These are phyloP conservation scores for Carassius carassius DNA, from an alignment of 2,113 vertebrate species.

Conservation along the genomic window DNA sequence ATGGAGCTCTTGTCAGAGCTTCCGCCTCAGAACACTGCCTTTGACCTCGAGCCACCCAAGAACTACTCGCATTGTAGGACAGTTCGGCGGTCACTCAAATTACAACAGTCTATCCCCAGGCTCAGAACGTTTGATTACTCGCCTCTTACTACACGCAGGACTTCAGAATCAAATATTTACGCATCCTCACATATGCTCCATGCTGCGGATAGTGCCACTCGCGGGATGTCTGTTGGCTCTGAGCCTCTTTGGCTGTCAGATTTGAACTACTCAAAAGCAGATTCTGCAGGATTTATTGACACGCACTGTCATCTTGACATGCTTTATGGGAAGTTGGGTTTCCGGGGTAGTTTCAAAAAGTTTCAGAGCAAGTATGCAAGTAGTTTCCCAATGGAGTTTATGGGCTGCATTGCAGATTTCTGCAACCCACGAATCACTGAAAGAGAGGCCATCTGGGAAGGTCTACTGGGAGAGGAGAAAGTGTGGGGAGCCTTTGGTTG, in stretches of 20 bases:
- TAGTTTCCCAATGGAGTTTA: slow-evolving; percentile 81
- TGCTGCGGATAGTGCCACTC: not conserved
- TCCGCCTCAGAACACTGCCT: not conserved
- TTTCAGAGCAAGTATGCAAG: slow-evolving; percentile 72
- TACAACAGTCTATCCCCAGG: slow-evolving; percentile 38
- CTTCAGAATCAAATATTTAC: slow-evolving; percentile 48
- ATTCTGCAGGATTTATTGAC: slow-evolving; percentile 80
- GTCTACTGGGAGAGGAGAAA: slow-evolving; percentile 81
- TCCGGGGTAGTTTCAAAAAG: slow-evolving; percentile 75
- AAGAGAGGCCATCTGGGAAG: slow-evolving; percentile 79
- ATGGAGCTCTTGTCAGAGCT: slow-evolving; percentile 41
- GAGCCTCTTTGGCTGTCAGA: slow-evolving; percentile 56
- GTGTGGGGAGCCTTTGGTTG: slow-evolving; percentile 93
- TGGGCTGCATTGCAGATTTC: slow-evolving; percentile 86
- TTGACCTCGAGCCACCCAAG: not conserved
- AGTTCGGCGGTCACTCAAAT: not conserved
- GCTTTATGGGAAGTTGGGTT: slow-evolving; percentile 83
- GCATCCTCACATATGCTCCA: not conserved
- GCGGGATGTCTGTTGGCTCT: slow-evolving; percentile 60
- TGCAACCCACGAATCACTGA: slow-evolving; percentile 81
- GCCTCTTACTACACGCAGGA: slow-evolving; percentile 29
- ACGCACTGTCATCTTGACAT: slow-evolving; percentile 89
- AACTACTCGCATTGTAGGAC: not conserved
- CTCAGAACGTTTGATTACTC: not conserved
- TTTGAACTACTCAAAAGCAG: not conserved